phyloP scores from a whole-genome alignment of 2,113 vertebrate species.

The Silurus glanis region DNA sequence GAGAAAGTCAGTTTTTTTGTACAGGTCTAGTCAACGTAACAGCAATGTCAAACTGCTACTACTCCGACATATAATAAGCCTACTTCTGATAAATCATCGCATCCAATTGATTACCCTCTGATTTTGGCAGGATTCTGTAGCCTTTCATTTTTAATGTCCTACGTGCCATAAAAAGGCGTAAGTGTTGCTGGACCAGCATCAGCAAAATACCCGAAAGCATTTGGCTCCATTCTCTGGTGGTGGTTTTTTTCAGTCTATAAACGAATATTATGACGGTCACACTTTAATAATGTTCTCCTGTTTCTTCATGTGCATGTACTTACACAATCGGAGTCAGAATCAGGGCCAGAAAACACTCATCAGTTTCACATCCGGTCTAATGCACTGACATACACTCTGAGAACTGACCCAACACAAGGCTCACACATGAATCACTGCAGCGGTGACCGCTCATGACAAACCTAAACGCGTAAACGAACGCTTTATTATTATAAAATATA shows the following conservation, averaged over 20 bases:
- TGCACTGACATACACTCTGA: not conserved
- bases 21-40: not conserved
- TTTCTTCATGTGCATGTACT: not conserved
- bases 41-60: not conserved
- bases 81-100: constrained; percentile 49
- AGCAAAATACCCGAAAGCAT: constrained; percentile 46
- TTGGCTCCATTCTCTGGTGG: constrained; percentile 45
- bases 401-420: not conserved
- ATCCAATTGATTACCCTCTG: constrained; percentile 48
- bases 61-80: constrained; percentile 52
- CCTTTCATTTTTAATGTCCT: constrained; percentile 62
- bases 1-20: not conserved
- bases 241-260: not conserved
- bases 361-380: not conserved
- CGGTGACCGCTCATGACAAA: not conserved
- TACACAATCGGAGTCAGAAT: not conserved
- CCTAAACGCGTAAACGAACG: not conserved
- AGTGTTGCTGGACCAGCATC: constrained; percentile 53
- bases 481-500: not conserved
- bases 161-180: constrained; percentile 51
- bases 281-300: not conserved
- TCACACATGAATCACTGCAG: not conserved
- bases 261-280: not conserved
- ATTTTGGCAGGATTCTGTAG: constrained; percentile 55
- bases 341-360: not conserved